Base-by-base conservation (phyloP, 2,797 vertebrate species). In the Spinibarbus caldwelli region DNA sequence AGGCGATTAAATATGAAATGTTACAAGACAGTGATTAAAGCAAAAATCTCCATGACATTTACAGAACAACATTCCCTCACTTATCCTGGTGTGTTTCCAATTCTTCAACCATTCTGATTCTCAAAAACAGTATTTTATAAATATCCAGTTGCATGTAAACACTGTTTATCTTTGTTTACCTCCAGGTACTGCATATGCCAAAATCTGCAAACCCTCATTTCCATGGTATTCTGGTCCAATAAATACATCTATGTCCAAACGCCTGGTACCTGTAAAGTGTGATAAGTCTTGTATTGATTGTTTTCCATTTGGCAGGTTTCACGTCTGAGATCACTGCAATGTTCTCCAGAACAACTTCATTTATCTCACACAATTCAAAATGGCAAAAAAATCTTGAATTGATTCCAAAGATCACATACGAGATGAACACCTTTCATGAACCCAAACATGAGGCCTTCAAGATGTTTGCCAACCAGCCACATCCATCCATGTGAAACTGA, bases 341-440 rank as follows among this genome's bases (percentile, higher is more conserved):
- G 87, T 57, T 76, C 67, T 81, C 80, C 88, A 89, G 86, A 86
- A 71, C 0, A 7, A 67, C 43, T 85, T 85, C 45, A 82, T 86
- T 88, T 86, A 86, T 89, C 85, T 85, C 72, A 80, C 68, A 78
- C 49, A 77, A 57, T 78, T 43, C 43, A 54, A 70, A 57, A 85
- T 9, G 31, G 66, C 0, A 23, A 73, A 8, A 57, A 72, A 78
- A 80, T 49, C 31, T 34, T 66, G 10, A 34, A 38, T 29, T 26
- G 70, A 34, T 76, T 70, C 62, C 78, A 77, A 68, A 77, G 29
- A 82, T 78, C 72, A 70, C 76, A 86, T 64, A 54, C 0, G n/a
- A 77, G 45, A 84, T n/a, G 19, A 85, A 76, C 82, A 80, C 72
- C 82, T 80, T 72, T 54, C 41, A 38, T 80, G 41, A 70, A 80